These are phyloP conservation scores for Poliocrania exsul DNA, from an alignment of 2,797 vertebrate genomes.

Conservation along the genomic window DNA sequence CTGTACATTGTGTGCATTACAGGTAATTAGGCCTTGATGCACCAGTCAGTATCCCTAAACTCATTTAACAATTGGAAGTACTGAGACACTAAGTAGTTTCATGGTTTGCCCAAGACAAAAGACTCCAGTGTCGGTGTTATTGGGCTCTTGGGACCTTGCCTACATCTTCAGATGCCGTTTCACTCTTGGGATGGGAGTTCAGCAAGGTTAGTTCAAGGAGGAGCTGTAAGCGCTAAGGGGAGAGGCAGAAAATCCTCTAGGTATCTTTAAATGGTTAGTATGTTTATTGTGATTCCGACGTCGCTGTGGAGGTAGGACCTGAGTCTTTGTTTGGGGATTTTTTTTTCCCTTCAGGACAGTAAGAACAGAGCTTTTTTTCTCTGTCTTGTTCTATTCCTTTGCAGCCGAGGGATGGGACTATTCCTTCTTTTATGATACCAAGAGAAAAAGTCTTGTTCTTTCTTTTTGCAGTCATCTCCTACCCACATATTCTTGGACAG, in stretches of 20 bases:
- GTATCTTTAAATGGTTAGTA: not conserved
- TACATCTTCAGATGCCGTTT: not conserved
- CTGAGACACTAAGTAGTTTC: not conserved
- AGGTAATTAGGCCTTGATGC: not conserved
- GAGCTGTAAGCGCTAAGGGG: not conserved
- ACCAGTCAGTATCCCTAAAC: not conserved
- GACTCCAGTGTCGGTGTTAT: not conserved
- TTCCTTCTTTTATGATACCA: not conserved
- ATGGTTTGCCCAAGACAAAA: not conserved
- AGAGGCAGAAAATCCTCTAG: not conserved
- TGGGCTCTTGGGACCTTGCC: not conserved
- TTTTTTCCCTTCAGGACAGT: not conserved
- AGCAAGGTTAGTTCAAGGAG: not conserved
- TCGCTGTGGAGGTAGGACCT: not conserved
- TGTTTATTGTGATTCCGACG: not conserved
- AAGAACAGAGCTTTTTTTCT: not conserved
- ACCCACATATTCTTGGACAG: not conserved
- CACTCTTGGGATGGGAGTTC: not conserved
- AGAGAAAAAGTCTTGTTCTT: not conserved
- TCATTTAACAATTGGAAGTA: not conserved
- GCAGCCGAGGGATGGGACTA: not conserved
- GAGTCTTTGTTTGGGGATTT: not conserved
- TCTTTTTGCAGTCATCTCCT: not conserved
- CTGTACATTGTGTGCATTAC: fast-evolving
- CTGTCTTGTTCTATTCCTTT: not conserved